Evolutionary conservation across 2,113 vertebrate genomes (phyloP), one percentile per base, ranked within the genome.

Genomic region (Agelaius phoeniceus): DNA sequence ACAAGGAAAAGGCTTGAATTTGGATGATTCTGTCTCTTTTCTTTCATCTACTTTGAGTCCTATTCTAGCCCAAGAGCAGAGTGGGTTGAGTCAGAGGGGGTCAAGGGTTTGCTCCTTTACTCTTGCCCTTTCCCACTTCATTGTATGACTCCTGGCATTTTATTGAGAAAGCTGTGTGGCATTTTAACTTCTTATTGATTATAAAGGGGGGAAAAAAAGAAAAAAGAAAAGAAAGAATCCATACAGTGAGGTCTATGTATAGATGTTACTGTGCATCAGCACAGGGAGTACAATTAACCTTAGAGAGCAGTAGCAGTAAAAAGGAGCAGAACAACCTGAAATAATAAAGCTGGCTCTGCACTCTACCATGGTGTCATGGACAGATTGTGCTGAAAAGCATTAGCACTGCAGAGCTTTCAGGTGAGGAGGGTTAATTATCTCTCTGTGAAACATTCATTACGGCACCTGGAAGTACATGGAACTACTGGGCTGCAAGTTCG

Each of bases 351-450:
- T 96, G 90, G 78, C 78, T 91, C 85, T 94, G 90, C 85, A 84
- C 61, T 92, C 72, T 78, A 27, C 59, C 8, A 7, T 92, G 52
- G 91, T 88, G 75, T 92, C 73, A 90, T 44, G 78, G 77, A 75
- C 83, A 96, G 79, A 93, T 86, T 93, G 90, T 89, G 85, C 58
- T 91, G 89, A 92, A 94, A 96, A 93, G 69, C 77, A 75, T 86
- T 71, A 93, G 48, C 52, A 21, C 68, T 48, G 84, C 3, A 7
- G 67, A 90, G 75, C 82, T 84, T 80, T 63, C 4, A 44, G 93
- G 94, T 96, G 93, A 95, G 67, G 46, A 62, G 93, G 84, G 95
- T 95, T 96, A 96, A 96, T 96, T 93, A 95, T 92, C 87, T 96
- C 90, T 71, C 90, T 74, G 93, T 95, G 92, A 91, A 96, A 92